Base-by-base conservation (phyloP, 2,888 invertebrate genomes). In the Seira musarum region DNA sequence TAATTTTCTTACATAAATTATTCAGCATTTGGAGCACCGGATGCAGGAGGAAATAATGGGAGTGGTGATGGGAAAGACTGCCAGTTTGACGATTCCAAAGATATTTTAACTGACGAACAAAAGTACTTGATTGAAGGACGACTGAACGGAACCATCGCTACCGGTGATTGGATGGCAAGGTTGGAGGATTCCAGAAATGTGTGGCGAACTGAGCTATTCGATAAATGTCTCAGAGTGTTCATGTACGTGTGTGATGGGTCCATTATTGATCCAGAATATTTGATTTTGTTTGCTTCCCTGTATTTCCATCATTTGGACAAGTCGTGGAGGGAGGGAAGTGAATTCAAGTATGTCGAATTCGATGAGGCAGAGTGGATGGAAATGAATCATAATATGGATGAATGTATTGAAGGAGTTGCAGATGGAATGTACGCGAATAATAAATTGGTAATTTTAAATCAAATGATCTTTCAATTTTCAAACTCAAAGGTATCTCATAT, bases 161-260 rank as follows among this genome's bases (percentile, higher is more conserved):
- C 49, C n/a, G 70, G 60, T 1, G 40, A 71, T 15, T 64, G n/a
- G 53, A 22, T 80, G 25, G 35, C 6, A 21, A 63, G 53, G 22
- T 40, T 77, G n/a, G 35, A 30, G 17, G 21, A 81, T 17, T 21
- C 35, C 0, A 61, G 17, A n/a, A 17, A 76, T 13, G 17, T 73
- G 15, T 78, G 77, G 77, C 77, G 70, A 49, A 13, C 53, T n/a
- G 81, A 81, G 40, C 21, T 81, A n/a, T 73, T 81, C 25, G 77
- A 81, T 13, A 30, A n/a, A 17, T 1, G 19, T 21, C 69, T 69
- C 35, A 19, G 60, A 2, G 19, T 78, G 0, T 40, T 71, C 2
- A 15, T 17, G 0, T 5, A 3, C 17, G 65, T 69, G 0, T 81
- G 81, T 69, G 69, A 72, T 0, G 19, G 19, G 0, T n/a, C 22